phyloP scores from a whole-genome alignment of 2,888 invertebrate species.

The Lomographa bimaculata region DNA sequence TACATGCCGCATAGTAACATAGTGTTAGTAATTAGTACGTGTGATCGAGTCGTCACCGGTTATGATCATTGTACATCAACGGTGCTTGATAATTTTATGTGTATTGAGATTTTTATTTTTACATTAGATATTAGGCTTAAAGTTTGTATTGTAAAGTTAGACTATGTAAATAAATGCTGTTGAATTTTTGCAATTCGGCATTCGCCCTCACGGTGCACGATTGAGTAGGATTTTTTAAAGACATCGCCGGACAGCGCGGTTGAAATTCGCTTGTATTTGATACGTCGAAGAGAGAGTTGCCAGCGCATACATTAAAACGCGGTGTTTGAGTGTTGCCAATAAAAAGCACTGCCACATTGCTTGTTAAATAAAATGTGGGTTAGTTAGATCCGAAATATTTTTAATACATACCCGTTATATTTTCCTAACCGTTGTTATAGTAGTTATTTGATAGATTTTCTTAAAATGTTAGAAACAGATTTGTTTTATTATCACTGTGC shows the following conservation, averaged over 20 bases:
- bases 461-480: conserved; percentile 7
- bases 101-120: conserved; percentile 54
- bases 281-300: no score
- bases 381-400: conserved; percentile 14
- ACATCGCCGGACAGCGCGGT: conserved; percentile 1
- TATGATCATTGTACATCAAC: conserved; percentile 37
- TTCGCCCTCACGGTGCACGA: conserved; percentile 7
- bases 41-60: conserved; percentile 23
- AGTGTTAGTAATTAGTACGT: conserved; percentile 20
- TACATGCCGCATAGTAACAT: conserved; percentile 21
- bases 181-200: conserved; percentile 32
- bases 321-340: conserved; percentile 8
- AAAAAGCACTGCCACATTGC: conserved; percentile 13
- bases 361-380: conserved; percentile 12
- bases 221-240: conserved; percentile 7
- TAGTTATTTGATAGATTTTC: conserved; percentile 14
- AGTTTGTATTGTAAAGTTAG: conserved; percentile 32
- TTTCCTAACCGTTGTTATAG: conserved; percentile 14
- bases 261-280: no score
- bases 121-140: conserved; percentile 39
- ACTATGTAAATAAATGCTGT: conserved; percentile 40
- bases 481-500: conserved; percentile 17
- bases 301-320: neutral
- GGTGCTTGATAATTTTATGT: conserved; percentile 55
- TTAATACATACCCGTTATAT: conserved; percentile 17